Percentiles rank a stretch among this genome's conserved stretches.
Conservation (phyloP, 2,888 invertebrate species). For the Drosophila stalkeri region DNA sequence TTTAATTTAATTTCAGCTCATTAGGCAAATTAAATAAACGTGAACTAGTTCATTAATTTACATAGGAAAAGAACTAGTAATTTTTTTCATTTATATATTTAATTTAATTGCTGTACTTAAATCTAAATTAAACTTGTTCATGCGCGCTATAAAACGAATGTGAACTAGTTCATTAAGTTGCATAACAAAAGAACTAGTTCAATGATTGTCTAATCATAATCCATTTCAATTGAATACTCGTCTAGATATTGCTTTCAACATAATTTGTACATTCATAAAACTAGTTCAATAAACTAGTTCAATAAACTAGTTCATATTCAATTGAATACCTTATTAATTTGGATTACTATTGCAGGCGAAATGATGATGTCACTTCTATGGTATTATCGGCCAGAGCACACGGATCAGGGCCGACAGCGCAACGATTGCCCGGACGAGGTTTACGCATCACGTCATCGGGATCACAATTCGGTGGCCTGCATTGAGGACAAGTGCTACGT, state of each 20-base stretch:
- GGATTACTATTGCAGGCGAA: conserved; percentile 88
- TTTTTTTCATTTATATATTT: too few relatives aligned
- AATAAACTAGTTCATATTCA: not conserved
- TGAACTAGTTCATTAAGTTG: not conserved
- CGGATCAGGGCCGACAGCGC: conserved; percentile 93
- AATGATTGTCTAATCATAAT: not conserved
- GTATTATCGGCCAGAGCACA: conserved; percentile 99
- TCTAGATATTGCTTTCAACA: not conserved
- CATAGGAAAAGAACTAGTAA: too few relatives aligned
- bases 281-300: not conserved
- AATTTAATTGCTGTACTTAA: too few relatives aligned
- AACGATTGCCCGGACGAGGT: conserved; percentile 95
- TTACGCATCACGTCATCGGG: conserved; percentile 97
- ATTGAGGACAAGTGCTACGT: conserved; percentile 99
- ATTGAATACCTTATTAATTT: not conserved
- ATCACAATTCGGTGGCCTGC: conserved; percentile 98
- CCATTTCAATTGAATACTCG: too few relatives aligned
- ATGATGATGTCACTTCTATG: conserved; percentile 99
- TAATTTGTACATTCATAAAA: too few relatives aligned
- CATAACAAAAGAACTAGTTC: not conserved
- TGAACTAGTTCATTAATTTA: too few relatives aligned
- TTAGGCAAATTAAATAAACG: too few relatives aligned
- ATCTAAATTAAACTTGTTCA: not conserved
- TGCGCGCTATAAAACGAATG: too few relatives aligned
- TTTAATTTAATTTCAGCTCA: too few relatives aligned